Evolutionary conservation across 2,113 vertebrate genomes (phyloP).

Genomic region (Bostrychus sinensis): DNA sequence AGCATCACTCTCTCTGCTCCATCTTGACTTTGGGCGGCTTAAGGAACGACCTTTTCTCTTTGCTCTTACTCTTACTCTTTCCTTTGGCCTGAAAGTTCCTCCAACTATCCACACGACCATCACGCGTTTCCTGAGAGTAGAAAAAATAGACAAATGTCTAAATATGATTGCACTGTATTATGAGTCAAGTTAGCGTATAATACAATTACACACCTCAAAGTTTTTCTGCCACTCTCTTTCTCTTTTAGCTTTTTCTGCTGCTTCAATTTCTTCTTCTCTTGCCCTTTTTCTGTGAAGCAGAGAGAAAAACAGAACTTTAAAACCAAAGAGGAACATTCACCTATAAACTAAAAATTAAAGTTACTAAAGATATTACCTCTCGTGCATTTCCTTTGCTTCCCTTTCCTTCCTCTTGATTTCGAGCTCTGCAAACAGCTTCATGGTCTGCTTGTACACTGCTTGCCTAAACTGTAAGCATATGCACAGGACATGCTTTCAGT

Average conservation of each 20-base stretch:
- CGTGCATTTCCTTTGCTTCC: constrained; percentile 99
- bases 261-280: constrained; percentile 96
- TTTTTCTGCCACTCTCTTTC: constrained; percentile 99
- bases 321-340: background rate
- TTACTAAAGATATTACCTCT: constrained; percentile 87
- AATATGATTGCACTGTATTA: background rate
- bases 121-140: constrained; percentile 87
- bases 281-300: constrained; percentile 87
- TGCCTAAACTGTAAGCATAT: constrained; percentile 87
- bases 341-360: background rate
- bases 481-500: background rate
- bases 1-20: constrained; percentile 87
- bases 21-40: constrained; percentile 99
- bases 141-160: background rate
- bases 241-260: constrained; percentile 92
- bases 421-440: constrained; percentile 98
- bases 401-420: constrained; percentile 99
- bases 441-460: constrained; percentile 98
- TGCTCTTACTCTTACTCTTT: constrained; percentile 96
- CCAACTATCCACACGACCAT: constrained; percentile 98
- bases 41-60: constrained; percentile 96
- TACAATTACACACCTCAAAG: constrained; percentile 86
- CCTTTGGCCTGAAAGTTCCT: constrained; percentile 95
- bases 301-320: background rate
- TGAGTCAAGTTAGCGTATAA: background rate